phyloP scores from a whole-genome alignment of 2,797 vertebrate genomes.

The Todus mexicanus region DNA sequence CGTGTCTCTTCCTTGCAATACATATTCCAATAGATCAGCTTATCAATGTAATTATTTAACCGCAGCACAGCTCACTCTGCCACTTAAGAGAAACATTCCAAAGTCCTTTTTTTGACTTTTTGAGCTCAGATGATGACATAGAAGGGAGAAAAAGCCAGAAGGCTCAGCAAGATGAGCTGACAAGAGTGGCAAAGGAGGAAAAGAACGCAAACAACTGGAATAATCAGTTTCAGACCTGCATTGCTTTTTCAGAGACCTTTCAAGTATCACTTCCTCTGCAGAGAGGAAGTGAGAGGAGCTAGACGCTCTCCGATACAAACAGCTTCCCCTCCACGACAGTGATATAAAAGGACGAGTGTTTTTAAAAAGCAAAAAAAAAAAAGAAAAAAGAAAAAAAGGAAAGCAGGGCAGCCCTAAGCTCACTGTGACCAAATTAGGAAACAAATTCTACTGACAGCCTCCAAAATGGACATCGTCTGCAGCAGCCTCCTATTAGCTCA shows the following conservation, averaged over 20 bases:
- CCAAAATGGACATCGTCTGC: constrained; percentile 27
- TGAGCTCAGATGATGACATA: background rate
- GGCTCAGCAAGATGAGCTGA: background rate
- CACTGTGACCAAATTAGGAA: constrained; percentile 80
- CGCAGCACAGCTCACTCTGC: background rate
- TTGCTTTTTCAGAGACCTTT: background rate
- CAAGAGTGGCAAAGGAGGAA: background rate
- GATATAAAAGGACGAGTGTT: constrained; percentile 49
- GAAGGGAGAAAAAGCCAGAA: background rate
- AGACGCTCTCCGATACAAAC: constrained; percentile 47
- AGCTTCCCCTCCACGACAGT: constrained; percentile 61
- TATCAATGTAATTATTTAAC: background rate
- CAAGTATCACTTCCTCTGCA: constrained; percentile 65
- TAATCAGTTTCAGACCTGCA: background rate
- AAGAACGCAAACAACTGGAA: background rate
- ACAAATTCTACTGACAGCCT: constrained; percentile 45
- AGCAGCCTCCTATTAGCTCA: constrained; percentile 24
- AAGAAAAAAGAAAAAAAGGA: background rate
- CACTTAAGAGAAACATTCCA: background rate
- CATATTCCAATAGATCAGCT: background rate
- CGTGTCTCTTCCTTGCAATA: background rate
- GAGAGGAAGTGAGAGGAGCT: constrained; percentile 65
- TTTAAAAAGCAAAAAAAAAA: background rate
- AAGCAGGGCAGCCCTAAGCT: constrained; percentile 61
- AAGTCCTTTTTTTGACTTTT: background rate